These are phyloP conservation scores for Lumbricus terrestris DNA, from an alignment of 2,888 invertebrate genomes.

Conservation along the genomic window DNA sequence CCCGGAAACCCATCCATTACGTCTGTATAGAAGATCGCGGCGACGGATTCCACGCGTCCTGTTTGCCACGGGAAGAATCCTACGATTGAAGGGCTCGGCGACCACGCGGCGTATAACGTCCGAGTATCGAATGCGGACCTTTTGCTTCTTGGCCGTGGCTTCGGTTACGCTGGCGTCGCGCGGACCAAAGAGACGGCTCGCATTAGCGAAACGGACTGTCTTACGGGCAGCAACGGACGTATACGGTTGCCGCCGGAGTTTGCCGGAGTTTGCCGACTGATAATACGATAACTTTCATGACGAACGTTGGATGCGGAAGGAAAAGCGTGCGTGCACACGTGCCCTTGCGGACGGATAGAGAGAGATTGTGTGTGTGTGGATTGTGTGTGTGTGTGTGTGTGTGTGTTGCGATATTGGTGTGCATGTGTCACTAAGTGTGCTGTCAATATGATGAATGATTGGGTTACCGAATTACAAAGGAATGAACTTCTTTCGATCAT, in stretches of 20 bases:
- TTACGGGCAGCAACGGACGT: neutral
- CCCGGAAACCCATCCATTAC: conserved; percentile 17
- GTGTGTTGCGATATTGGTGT: neutral
- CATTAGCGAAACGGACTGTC: conserved; percentile 7
- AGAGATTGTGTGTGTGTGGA: neutral
- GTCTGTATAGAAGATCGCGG: neutral
- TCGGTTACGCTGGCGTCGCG: neutral
- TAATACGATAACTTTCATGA: conserved; percentile 13
- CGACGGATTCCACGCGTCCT: neutral
- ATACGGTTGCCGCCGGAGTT: conserved; percentile 3
- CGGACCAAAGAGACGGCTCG: neutral
- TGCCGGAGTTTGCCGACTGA: neutral
- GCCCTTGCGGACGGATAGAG: neutral
- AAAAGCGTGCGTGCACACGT: neutral
- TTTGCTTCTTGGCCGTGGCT: neutral
- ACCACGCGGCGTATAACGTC: neutral
- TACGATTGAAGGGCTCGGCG: neutral
- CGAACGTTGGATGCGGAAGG: neutral
- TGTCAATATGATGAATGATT: neutral
- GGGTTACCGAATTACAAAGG: neutral
- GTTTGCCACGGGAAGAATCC: neutral
- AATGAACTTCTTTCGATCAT: neutral
- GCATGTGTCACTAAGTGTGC: neutral
- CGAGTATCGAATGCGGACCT: neutral
- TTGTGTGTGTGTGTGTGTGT: neutral